These are phyloP conservation scores for Chelonus insularis DNA, from an alignment of 1,140 invertebrate genomes.

Conservation along the genomic window DNA sequence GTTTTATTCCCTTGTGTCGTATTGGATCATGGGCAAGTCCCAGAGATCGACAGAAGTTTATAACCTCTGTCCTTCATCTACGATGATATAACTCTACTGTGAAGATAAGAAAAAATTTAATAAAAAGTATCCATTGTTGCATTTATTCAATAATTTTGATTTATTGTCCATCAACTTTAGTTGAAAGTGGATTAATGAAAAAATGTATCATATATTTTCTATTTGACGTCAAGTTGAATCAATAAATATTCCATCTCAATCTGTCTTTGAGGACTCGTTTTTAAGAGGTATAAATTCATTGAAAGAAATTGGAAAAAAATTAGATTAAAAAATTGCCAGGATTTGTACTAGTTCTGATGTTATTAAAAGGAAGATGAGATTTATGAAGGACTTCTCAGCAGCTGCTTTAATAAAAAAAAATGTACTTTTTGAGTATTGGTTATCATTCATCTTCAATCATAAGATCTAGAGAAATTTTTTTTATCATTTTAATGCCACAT, in stretches of 20 bases:
- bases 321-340: slow-evolving; percentile 6
- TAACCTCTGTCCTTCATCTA: background rate
- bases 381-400: slow-evolving; percentile 31
- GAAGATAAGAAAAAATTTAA: background rate
- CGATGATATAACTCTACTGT: background rate
- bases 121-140: background rate
- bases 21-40: slow-evolving; percentile 24
- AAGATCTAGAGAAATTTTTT: background rate
- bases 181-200: too few species aligned
- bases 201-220: too few species aligned
- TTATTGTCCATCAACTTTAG: too few species aligned
- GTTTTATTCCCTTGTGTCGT: slow-evolving; percentile 27
- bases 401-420: slow-evolving; percentile 4
- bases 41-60: slow-evolving; percentile 16
- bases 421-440: slow-evolving; percentile 11
- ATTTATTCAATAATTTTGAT: too few species aligned
- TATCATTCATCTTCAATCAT: slow-evolving; percentile 12
- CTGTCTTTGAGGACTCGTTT: too few species aligned
- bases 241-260: too few species aligned
- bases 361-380: slow-evolving; percentile 46
- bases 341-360: slow-evolving; percentile 26
- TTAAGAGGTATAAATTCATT: too few species aligned
- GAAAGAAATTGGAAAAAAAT: background rate
- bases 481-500: too few species aligned
- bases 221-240: too few species aligned